Evolutionary conservation across 2,113 vertebrate species (phyloP).

Genomic region (Macrotis lagotis): DNA sequence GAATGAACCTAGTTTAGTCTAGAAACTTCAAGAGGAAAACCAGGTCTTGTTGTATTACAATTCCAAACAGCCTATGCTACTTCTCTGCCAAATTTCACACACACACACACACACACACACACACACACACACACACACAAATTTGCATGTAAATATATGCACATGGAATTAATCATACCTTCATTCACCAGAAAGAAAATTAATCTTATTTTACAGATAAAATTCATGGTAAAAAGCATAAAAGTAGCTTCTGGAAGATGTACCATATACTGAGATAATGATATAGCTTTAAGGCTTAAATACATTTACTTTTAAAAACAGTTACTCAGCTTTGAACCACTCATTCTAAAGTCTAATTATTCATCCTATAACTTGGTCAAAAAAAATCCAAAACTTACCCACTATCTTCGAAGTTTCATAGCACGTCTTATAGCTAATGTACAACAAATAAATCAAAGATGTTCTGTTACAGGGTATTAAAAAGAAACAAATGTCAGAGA

Average conservation of each 20-base stretch:
- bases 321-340: constrained; percentile 68
- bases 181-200: constrained; percentile 49
- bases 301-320: constrained; percentile 61
- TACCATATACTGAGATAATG: constrained; percentile 64
- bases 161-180: constrained; percentile 23
- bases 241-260: constrained; percentile 42
- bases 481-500: constrained; percentile 61
- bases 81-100: not conserved
- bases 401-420: constrained; percentile 49
- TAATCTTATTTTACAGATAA: constrained; percentile 59
- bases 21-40: constrained; percentile 36
- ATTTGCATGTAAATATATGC: not conserved
- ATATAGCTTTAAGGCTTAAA: constrained; percentile 68
- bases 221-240: constrained; percentile 53
- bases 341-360: constrained; percentile 71
- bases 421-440: constrained; percentile 59
- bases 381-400: constrained; percentile 61
- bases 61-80: constrained; percentile 33
- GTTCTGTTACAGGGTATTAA: constrained; percentile 46
- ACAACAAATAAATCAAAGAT: constrained; percentile 66
- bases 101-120: not conserved
- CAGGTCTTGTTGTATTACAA: constrained; percentile 1
- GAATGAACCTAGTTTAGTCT: not conserved
- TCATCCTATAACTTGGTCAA: constrained; percentile 70
- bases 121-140: not conserved